These are phyloP conservation scores for Geodia barretti DNA, from an alignment of 37 sponge, comb jelly and placozoan genomes.

Conservation along the genomic window DNA sequence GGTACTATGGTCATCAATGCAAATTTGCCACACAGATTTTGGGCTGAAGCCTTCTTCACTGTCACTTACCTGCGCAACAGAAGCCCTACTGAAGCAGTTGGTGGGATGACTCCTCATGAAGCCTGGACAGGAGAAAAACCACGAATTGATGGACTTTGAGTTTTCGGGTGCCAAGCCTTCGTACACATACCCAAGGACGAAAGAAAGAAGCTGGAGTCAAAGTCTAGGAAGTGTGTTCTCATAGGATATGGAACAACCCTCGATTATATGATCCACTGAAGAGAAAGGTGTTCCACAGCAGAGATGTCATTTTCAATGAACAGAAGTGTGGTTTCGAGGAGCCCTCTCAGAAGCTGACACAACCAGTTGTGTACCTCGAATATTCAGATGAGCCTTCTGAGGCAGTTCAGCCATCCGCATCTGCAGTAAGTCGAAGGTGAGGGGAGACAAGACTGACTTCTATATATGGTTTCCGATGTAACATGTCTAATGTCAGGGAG, in stretches of 20 bases:
- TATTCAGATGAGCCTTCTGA: conserved; percentile 29
- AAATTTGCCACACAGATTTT: conserved; percentile 63
- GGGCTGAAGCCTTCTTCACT: conserved; percentile 72
- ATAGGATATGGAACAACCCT: conserved; percentile 37
- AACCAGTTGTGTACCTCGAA: conserved; percentile 12
- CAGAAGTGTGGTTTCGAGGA: conserved; percentile 5
- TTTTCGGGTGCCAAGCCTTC: conserved; percentile 52
- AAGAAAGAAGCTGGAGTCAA: conserved; percentile 46
- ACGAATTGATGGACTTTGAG: conserved; percentile 31
- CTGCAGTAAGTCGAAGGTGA: conserved; percentile 15
- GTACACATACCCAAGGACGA: conserved; percentile 53
- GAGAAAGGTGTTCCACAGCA: conserved; percentile 27
- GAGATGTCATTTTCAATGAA: conserved; percentile 57
- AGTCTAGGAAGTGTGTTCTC: conserved; percentile 55
- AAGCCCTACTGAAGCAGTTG: conserved; percentile 49
- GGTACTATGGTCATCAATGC: conserved; percentile 66
- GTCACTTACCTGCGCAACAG: conserved; percentile 58
- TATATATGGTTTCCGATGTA: conserved; percentile 25
- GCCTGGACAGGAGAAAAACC: conserved; percentile 48
- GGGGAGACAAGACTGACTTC: conserved; percentile 17
- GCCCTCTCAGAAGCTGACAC: conserved; percentile 11
- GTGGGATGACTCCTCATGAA: conserved; percentile 60
- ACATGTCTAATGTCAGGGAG: conserved; percentile 14
- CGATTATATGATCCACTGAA: conserved; percentile 40
- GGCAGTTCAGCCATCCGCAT: conserved; percentile 3